Evolutionary conservation across 2,888 invertebrate genomes (phyloP).

Genomic region (Tuta absoluta): DNA sequence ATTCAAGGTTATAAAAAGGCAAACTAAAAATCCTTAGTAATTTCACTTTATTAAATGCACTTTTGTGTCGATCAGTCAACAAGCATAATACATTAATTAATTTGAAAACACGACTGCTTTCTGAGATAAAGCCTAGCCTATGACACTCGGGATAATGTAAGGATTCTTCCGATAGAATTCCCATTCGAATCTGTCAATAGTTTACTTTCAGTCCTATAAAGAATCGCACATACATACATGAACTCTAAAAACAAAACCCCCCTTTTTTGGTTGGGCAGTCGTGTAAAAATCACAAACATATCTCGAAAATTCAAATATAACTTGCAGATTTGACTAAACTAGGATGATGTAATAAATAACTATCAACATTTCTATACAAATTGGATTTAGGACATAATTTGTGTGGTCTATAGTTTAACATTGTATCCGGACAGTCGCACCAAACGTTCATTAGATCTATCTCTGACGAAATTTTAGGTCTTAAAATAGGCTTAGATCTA

Average conservation of each 20-base stretch:
- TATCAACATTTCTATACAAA: constrained; percentile 55
- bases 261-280: too few relatives aligned
- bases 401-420: constrained; percentile 65
- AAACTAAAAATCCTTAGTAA: constrained; percentile 56
- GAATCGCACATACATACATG: too few relatives aligned
- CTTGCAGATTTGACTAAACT: constrained; percentile 64
- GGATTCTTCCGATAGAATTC: too few relatives aligned
- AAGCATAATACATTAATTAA: too few relatives aligned
- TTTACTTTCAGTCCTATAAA: too few relatives aligned
- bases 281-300: neutral
- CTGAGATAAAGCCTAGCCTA: too few relatives aligned
- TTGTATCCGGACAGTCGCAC: constrained; percentile 68
- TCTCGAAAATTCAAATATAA: constrained; percentile 51
- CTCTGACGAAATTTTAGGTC: constrained; percentile 43
- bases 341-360: constrained; percentile 67
- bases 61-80: constrained; percentile 14
- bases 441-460: constrained; percentile 48
- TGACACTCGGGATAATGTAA: too few relatives aligned
- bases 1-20: constrained; percentile 5
- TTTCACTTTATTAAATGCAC: constrained; percentile 61
- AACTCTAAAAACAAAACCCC: too few relatives aligned
- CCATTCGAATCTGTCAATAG: too few relatives aligned
- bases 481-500: constrained; percentile 23
- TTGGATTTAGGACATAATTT: constrained; percentile 63
- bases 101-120: too few relatives aligned